Evolutionary conservation across 2,888 invertebrate species (phyloP).

Genomic region (Schrankia costaestrigalis): DNA sequence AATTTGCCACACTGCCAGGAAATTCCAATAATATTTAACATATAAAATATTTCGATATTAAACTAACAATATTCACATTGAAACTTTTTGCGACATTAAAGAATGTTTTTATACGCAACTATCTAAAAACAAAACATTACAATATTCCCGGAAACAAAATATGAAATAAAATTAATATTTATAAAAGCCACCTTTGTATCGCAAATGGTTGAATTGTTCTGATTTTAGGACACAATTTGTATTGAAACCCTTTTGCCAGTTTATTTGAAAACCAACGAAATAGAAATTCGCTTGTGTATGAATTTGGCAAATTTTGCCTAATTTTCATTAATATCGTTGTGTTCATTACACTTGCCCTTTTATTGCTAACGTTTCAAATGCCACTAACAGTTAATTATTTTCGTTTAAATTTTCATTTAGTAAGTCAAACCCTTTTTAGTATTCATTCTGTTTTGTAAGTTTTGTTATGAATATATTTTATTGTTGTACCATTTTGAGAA

Average conservation of each 20-base stretch:
- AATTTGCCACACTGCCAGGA: no score
- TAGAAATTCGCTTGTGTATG: slow-evolving; percentile 54
- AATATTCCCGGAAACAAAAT: slow-evolving; percentile 3
- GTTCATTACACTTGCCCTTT: slow-evolving; percentile 48
- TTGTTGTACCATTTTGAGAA: slow-evolving; percentile 3
- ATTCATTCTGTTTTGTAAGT: slow-evolving; percentile 22
- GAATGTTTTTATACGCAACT: no score
- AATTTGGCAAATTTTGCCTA: slow-evolving; percentile 41
- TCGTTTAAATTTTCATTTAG: slow-evolving; percentile 41
- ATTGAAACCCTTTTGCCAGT: slow-evolving; percentile 32
- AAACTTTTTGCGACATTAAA: no score
- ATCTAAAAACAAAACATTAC: neutral
- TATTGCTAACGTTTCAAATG: slow-evolving; percentile 45
- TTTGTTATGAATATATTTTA: slow-evolving; percentile 17
- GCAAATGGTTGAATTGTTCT: slow-evolving; percentile 26
- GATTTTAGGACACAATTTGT: slow-evolving; percentile 30
- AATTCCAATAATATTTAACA: no score
- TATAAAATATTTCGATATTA: no score
- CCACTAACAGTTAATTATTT: slow-evolving; percentile 52
- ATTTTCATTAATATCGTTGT: slow-evolving; percentile 54
- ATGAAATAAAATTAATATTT: slow-evolving; percentile 16
- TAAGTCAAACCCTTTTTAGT: slow-evolving; percentile 24
- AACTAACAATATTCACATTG: no score
- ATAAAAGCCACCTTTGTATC: slow-evolving; percentile 11
- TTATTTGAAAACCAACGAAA: slow-evolving; percentile 48